These are phyloP conservation scores for Meta bourneti DNA, from an alignment of 2,888 invertebrate species.

Conservation along the genomic window DNA sequence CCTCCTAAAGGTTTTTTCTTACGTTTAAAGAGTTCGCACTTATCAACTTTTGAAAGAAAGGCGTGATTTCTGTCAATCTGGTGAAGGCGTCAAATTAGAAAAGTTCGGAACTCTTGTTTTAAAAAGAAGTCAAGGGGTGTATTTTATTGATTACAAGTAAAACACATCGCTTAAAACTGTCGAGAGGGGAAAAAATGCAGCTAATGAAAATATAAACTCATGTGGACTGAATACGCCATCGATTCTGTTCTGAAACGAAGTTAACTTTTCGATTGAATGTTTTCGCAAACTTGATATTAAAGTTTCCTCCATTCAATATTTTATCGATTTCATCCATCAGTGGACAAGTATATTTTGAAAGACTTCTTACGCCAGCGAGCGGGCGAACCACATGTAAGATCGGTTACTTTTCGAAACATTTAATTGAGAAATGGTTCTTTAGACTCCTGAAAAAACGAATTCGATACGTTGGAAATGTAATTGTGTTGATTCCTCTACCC, in stretches of 20 bases:
- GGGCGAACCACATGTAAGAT: slow-evolving; percentile 14
- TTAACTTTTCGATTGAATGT: slow-evolving; percentile 65
- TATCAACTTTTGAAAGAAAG: slow-evolving; percentile 45
- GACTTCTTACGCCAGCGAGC: slow-evolving; percentile 1
- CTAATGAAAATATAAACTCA: slow-evolving; percentile 67
- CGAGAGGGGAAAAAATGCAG: slow-evolving; percentile 35
- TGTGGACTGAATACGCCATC: slow-evolving; percentile 47
- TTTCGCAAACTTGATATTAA: slow-evolving; percentile 64
- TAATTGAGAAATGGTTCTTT: slow-evolving; percentile 29
- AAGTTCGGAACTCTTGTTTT: slow-evolving; percentile 47
- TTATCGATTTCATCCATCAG: slow-evolving; percentile 60
- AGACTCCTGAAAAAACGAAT: neutral
- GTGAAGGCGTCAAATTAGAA: slow-evolving; percentile 41
- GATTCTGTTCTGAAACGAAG: slow-evolving; percentile 45
- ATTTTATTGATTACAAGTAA: slow-evolving; percentile 71
- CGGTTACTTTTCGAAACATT: slow-evolving; percentile 57
- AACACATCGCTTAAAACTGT: slow-evolving; percentile 62
- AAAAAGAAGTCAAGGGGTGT: slow-evolving; percentile 55
- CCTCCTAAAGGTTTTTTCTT: neutral
- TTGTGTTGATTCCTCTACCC: neutral
- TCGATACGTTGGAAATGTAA: neutral
- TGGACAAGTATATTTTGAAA: slow-evolving; percentile 55
- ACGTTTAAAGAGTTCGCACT: slow-evolving; percentile 15
- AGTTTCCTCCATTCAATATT: slow-evolving; percentile 66
- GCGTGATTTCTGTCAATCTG: slow-evolving; percentile 61